phyloP scores from a whole-genome alignment of 2,888 invertebrate genomes.

The Luperina nickerlii region DNA sequence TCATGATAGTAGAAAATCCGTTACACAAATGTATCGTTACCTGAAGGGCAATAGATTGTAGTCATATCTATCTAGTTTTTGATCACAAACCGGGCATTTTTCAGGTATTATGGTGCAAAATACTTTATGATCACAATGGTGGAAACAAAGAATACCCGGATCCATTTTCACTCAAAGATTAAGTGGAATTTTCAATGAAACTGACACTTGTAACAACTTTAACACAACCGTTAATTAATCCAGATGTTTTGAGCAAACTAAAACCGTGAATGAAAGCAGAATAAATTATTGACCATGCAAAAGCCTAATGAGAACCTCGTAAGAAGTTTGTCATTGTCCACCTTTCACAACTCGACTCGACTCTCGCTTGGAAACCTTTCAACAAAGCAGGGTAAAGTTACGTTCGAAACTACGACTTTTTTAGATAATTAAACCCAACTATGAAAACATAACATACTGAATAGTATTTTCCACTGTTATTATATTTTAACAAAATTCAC shows the following conservation, averaged over 20 bases:
- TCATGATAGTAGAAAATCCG: constrained; percentile 36
- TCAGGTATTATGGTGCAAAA: constrained; percentile 95
- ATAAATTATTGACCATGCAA: constrained; percentile 76
- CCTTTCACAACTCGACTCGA: constrained; percentile 74
- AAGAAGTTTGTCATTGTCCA: constrained; percentile 72
- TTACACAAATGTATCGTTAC: constrained; percentile 78
- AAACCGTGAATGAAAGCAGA: constrained; percentile 66
- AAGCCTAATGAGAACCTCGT: constrained; percentile 76
- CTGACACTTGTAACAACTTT: constrained; percentile 60
- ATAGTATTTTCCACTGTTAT: background rate
- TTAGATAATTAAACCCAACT: background rate
- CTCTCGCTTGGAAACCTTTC: constrained; percentile 44
- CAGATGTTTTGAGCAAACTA: constrained; percentile 68
- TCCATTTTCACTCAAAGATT: constrained; percentile 88
- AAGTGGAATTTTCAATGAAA: constrained; percentile 77
- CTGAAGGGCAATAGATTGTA: constrained; percentile 94
- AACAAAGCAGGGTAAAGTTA: constrained; percentile 31
- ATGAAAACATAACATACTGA: background rate
- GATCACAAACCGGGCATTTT: constrained; percentile 94
- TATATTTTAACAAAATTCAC: background rate
- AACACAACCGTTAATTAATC: constrained; percentile 58
- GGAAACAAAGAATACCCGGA: constrained; percentile 96
- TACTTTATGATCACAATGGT: constrained; percentile 95
- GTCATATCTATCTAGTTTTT: constrained; percentile 89
- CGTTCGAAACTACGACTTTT: constrained; percentile 36